Percentiles rank a stretch among this genome's conserved stretches.
These are phyloP conservation scores for Syngnathus typhle DNA, from an alignment of 2,113 vertebrate species.

Conservation along the genomic window DNA sequence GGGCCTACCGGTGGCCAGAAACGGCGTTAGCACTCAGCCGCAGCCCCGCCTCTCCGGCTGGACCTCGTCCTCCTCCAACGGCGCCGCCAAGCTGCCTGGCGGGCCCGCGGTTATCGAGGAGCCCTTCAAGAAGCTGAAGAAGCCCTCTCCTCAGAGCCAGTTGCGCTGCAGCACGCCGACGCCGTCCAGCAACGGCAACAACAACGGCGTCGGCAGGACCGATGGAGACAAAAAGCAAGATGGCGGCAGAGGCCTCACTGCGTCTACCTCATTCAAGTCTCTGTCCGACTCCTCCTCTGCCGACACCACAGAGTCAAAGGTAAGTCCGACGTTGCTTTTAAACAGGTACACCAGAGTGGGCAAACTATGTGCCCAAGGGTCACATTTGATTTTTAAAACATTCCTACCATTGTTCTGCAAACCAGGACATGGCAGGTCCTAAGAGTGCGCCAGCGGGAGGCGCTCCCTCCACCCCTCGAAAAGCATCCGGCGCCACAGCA, in stretches of 20 bases:
- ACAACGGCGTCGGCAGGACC: constrained; percentile 13
- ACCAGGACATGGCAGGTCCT: constrained; percentile 53
- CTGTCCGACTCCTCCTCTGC: constrained; percentile 58
- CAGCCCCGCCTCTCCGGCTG: constrained; percentile 65
- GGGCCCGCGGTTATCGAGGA: constrained; percentile 62
- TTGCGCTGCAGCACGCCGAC: constrained; percentile 52
- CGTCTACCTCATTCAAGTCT: constrained; percentile 77
- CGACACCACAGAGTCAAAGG: constrained; percentile 69
- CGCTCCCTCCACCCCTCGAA: constrained; percentile 52
- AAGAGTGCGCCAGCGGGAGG: constrained; percentile 64
- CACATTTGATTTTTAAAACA: too few species aligned
- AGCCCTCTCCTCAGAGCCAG: constrained; percentile 58
- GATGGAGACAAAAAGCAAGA: constrained; percentile 60
- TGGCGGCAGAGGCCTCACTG: constrained; percentile 52
- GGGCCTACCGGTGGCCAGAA: constrained; percentile 68
- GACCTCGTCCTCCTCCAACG: constrained; percentile 49
- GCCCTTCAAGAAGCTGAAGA: constrained; percentile 74
- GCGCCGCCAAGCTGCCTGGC: constrained; percentile 37
- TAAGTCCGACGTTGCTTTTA: constrained; percentile 15
- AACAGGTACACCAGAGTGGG: too few species aligned
- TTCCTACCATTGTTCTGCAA: not conserved
- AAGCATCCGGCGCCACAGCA: constrained; percentile 32
- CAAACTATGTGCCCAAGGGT: too few species aligned
- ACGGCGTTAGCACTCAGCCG: constrained; percentile 26
- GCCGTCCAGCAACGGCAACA: constrained; percentile 33